These are phyloP conservation scores for Harlomillsia oculata DNA, from an alignment of 1,140 invertebrate species.

Conservation along the genomic window DNA sequence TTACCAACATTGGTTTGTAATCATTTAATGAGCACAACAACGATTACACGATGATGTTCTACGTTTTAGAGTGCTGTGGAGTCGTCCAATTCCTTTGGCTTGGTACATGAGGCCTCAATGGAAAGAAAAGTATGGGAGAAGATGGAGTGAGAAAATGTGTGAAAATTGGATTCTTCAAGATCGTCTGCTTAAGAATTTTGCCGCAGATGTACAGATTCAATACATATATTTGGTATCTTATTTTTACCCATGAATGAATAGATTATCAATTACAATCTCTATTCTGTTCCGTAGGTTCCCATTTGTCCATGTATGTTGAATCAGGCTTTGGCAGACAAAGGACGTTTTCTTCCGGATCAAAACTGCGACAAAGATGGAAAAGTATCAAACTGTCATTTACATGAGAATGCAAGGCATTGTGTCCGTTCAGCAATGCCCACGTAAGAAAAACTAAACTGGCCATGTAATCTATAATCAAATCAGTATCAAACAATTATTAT, in stretches of 20 bases:
- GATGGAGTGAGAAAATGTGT: slow-evolving; percentile 72
- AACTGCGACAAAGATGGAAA: slow-evolving; percentile 86
- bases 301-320: slow-evolving; percentile 85
- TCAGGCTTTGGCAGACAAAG: slow-evolving; percentile 83
- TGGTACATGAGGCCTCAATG: slow-evolving; percentile 89
- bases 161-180: slow-evolving; percentile 81
- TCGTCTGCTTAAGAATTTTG: slow-evolving; percentile 75
- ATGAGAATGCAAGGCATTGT: slow-evolving; percentile 80
- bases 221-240: slow-evolving; percentile 12
- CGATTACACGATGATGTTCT: too few relatives aligned
- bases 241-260: background rate
- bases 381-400: slow-evolving; percentile 69
- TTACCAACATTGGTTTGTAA: background rate
- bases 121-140: slow-evolving; percentile 58
- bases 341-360: slow-evolving; percentile 79
- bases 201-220: slow-evolving; percentile 57
- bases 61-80: slow-evolving; percentile 75
- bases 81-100: slow-evolving; percentile 74
- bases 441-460: slow-evolving; percentile 49
- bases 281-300: slow-evolving; percentile 44
- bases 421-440: slow-evolving; percentile 81
- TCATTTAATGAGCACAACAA: background rate
- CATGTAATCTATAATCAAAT: too few relatives aligned
- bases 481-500: too few relatives aligned
- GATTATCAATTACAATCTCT: background rate